Percentiles rank a stretch among this genome's conserved stretches.
These are phyloP conservation scores for Grammomys dolichurus DNA, from an alignment of 2,113 vertebrate genomes.

Conservation along the genomic window DNA sequence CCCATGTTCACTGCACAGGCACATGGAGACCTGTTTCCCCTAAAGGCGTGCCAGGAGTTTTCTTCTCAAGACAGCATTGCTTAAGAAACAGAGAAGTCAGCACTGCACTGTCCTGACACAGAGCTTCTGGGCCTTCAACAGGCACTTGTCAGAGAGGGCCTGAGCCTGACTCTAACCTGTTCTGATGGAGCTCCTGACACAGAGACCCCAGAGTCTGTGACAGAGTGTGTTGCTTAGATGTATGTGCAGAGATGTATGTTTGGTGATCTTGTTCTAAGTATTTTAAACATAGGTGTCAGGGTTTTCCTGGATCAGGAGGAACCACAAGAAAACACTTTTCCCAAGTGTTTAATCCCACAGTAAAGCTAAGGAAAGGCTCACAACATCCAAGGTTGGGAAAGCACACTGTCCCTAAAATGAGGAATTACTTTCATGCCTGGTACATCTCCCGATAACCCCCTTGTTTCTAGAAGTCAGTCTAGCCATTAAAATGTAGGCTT, in stretches of 20 bases:
- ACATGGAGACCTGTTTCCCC: not conserved
- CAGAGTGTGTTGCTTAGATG: not conserved
- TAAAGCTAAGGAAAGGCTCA: not conserved
- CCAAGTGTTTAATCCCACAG: not conserved
- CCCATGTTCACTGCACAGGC: rapidly evolving
- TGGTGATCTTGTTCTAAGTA: rapidly evolving
- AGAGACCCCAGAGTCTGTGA: not conserved
- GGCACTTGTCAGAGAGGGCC: not conserved
- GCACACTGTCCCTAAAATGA: too few relatives aligned
- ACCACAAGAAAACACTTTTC: not conserved
- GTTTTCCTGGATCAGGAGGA: not conserved
- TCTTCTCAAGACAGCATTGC: rapidly evolving
- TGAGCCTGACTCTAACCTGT: not conserved
- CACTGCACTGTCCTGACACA: not conserved
- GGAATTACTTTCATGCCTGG: rapidly evolving
- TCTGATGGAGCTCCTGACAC: not conserved
- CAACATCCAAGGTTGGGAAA: not conserved
- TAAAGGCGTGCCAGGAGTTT: not conserved
- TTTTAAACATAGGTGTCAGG: rapidly evolving
- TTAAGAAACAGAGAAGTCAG: not conserved
- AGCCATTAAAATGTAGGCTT: not conserved
- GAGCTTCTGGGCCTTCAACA: not conserved
- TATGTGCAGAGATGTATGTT: rapidly evolving
- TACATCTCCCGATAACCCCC: rapidly evolving
- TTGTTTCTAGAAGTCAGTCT: not conserved